A percentile compares a stretch with the other conserved stretches of the same genome.
Conservation (phyloP, 2,113 vertebrate genomes). For the Nematolebias whitei region DNA sequence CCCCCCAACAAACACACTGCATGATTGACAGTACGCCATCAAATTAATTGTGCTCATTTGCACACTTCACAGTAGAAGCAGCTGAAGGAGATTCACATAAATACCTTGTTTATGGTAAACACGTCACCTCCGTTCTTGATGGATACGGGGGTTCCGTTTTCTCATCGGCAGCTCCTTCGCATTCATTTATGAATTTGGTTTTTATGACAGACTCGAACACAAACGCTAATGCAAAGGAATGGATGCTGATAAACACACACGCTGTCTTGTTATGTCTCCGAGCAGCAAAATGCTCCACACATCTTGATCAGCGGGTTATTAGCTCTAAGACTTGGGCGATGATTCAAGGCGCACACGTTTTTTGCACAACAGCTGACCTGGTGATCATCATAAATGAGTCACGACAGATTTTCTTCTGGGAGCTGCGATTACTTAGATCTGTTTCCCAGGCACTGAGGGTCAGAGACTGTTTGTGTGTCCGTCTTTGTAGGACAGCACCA, state of each 20-base stretch:
- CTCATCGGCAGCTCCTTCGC: slow-evolving; percentile 29
- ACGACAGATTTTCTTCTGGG: slow-evolving; percentile 21
- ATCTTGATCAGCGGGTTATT: slow-evolving; percentile 45
- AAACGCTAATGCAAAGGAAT: slow-evolving; percentile 4
- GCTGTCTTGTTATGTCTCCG: slow-evolving; percentile 6
- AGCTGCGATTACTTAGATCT: slow-evolving; percentile 44
- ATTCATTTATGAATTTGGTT: neutral
- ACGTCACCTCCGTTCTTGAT: neutral
- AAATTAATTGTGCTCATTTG: slow-evolving; percentile 38
- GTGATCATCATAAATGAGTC: slow-evolving; percentile 40
- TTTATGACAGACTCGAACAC: slow-evolving; percentile 32
- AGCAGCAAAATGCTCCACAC: slow-evolving; percentile 25
- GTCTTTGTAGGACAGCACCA: slow-evolving; percentile 24
- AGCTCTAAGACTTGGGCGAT: slow-evolving; percentile 19
- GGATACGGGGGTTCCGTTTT: slow-evolving; percentile 11
- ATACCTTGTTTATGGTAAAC: slow-evolving; percentile 26
- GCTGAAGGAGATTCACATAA: slow-evolving; percentile 14
- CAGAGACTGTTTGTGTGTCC: slow-evolving; percentile 7
- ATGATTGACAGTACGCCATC: slow-evolving; percentile 21
- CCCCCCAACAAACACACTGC: slow-evolving; percentile 2
- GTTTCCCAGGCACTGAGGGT: slow-evolving; percentile 31
- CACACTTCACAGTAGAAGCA: slow-evolving; percentile 22
- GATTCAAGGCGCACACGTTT: slow-evolving; percentile 8
- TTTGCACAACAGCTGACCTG: slow-evolving; percentile 37
- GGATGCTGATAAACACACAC: slow-evolving; percentile 6